These are phyloP conservation scores for Cirrhinus mrigala DNA, from an alignment of 2,797 vertebrate genomes.

Conservation along the genomic window DNA sequence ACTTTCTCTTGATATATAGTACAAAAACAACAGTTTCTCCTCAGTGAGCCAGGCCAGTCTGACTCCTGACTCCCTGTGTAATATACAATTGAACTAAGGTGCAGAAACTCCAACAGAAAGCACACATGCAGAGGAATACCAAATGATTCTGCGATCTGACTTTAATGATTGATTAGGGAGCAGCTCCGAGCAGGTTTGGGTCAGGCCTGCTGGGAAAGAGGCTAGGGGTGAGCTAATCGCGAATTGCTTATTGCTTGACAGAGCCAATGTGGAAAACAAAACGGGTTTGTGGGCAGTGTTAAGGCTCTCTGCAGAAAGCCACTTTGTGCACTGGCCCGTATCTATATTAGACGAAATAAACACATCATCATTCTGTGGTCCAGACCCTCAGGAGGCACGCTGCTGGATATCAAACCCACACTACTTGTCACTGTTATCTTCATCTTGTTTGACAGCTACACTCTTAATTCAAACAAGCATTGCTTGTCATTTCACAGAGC, in stretches of 20 bases:
- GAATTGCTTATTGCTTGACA: constrained; percentile 11
- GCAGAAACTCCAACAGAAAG: not conserved
- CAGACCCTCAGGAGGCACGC: constrained; percentile 25
- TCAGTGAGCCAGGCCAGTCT: constrained; percentile 16
- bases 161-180: constrained; percentile 60
- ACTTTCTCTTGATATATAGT: not conserved
- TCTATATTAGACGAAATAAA: constrained; percentile 35
- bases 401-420: constrained; percentile 21
- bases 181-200: constrained; percentile 32
- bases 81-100: constrained; percentile 1
- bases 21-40: not conserved
- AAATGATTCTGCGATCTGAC: constrained; percentile 49
- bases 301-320: constrained; percentile 9
- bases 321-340: constrained; percentile 24
- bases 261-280: constrained; percentile 12
- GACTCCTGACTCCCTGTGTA: constrained; percentile 22
- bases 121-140: constrained; percentile 22
- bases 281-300: constrained; percentile 16
- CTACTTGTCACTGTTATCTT: constrained; percentile 26
- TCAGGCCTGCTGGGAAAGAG: not conserved
- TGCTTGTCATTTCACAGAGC: not conserved
- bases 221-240: not conserved
- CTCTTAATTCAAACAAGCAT: constrained; percentile 20
- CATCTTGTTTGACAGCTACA: constrained; percentile 28
- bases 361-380: constrained; percentile 22